Base-by-base conservation (phyloP, 2,113 vertebrate genomes). In the Ginglymostoma cirratum region DNA sequence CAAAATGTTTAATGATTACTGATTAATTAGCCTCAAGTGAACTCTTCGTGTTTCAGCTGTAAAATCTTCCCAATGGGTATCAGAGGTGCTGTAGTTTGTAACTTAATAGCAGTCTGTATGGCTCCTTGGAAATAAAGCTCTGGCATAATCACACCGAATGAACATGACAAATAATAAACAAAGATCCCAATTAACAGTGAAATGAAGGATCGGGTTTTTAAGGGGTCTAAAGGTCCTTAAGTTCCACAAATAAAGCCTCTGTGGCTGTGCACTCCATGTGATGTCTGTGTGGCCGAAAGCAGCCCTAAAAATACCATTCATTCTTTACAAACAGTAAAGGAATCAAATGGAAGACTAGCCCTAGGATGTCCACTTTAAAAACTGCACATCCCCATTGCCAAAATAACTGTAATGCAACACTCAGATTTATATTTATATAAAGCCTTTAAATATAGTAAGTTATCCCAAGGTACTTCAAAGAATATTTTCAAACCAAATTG, bases 1-100 rank as follows among this genome's bases (percentile, higher is more conserved):
- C 66, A 94, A 95, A 95, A 95, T 76, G 94, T 76, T 95, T 95
- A 95, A 95, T 95, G 67, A 95, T 95, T 95, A 95, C 94, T 72
- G 69, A 95, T 95, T 95, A 72, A 95, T 95, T 95, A 95, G 67
- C 69, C 94, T 95, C 94, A 27, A 95, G 69, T 95, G 69, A 69
- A 95, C 94, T 42, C 42, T 95, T 95, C 72, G 94, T 70, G 42
- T 95, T 95, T 72, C 94, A 95, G 67, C 69, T 95, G 94, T 72
- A 95, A 95, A 95, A 95, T 72, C 5, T 95, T 95, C 94, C 67
- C 94, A 95, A 72, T 70, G 94, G 69, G 94, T 48, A 95, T 52
- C 42, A 95, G 69, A 95, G 94, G 94, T 95, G 67, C 94, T 76
- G 94, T 67, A 72, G 42, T 95, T 95, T 95, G 69, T 48, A 72